Percentiles rank a stretch among this genome's conserved stretches.
Evolutionary conservation across 2,888 invertebrate genomes (phyloP).

Genomic region (Nymphalis urticae): DNA sequence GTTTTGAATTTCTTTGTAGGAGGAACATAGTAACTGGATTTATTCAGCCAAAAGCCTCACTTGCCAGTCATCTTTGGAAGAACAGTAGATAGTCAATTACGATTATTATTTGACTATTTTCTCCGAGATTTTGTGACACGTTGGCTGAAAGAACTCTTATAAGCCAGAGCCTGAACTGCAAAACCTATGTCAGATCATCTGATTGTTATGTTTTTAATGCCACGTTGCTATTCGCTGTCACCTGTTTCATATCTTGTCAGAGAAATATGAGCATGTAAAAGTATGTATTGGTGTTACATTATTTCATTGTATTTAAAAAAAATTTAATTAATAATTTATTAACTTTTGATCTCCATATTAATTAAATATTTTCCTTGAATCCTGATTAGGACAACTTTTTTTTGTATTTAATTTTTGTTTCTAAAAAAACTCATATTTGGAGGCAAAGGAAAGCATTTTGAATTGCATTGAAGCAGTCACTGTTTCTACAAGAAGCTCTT

Average conservation of each 20-base stretch:
- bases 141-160: conserved; percentile 87
- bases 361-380: too few species aligned
- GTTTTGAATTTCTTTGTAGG: conserved; percentile 50
- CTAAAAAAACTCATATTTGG: too few species aligned
- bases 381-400: too few species aligned
- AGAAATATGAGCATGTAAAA: conserved; percentile 91
- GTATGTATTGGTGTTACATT: conserved; percentile 75
- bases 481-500: too few species aligned
- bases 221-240: conserved; percentile 89
- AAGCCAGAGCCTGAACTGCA: conserved; percentile 88
- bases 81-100: conserved; percentile 91
- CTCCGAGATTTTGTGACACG: conserved; percentile 89
- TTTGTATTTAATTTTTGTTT: too few species aligned
- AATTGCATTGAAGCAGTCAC: too few species aligned
- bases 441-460: too few species aligned
- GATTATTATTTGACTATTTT: conserved; percentile 90
- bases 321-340: too few species aligned
- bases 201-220: conserved; percentile 89
- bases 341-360: too few species aligned
- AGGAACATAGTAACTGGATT: conserved; percentile 70
- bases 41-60: conserved; percentile 74
- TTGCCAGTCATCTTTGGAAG: conserved; percentile 91
- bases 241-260: conserved; percentile 90
- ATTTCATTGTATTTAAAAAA: background rate
- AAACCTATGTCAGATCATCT: conserved; percentile 89